These are phyloP conservation scores for Orgyia antiqua DNA, from an alignment of 2,888 invertebrate species.

Conservation along the genomic window DNA sequence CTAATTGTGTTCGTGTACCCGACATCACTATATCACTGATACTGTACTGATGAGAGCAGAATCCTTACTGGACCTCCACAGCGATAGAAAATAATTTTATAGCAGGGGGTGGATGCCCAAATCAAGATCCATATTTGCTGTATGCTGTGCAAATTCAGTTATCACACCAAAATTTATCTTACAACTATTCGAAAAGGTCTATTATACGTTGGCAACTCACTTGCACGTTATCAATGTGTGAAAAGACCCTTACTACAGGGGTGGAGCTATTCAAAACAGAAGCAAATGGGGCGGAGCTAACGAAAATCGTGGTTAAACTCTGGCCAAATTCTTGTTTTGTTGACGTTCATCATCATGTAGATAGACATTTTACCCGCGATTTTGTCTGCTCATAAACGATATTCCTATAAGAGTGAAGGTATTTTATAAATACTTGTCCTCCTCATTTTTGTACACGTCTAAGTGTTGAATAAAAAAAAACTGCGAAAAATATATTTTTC, in stretches of 20 bases:
- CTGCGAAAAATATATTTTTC: too few relatives aligned
- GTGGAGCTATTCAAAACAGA: slow-evolving; percentile 44
- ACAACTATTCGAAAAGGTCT: slow-evolving; percentile 25
- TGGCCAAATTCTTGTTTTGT: too few relatives aligned
- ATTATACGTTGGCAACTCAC: slow-evolving; percentile 18
- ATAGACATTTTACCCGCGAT: too few relatives aligned
- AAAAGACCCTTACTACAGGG: slow-evolving; percentile 36
- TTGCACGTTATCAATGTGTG: slow-evolving; percentile 18
- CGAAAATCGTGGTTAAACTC: slow-evolving; percentile 2
- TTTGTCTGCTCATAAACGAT: too few relatives aligned
- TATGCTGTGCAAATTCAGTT: slow-evolving; percentile 17
- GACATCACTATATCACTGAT: slow-evolving; percentile 39
- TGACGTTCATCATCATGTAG: too few relatives aligned
- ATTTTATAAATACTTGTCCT: too few relatives aligned
- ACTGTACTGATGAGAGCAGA: slow-evolving; percentile 17
- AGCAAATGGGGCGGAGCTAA: slow-evolving; percentile 43
- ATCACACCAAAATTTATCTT: slow-evolving; percentile 13
- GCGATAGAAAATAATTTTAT: slow-evolving; percentile 49
- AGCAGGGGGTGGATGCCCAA: slow-evolving; percentile 44
- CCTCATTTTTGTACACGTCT: too few relatives aligned
- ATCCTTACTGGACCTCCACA: slow-evolving; percentile 36
- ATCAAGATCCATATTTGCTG: slow-evolving; percentile 14
- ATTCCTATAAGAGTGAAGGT: too few relatives aligned
- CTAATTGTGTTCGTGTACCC: slow-evolving; percentile 78
- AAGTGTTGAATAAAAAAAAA: too few relatives aligned